Conservation (phyloP, 2,797 vertebrate genomes). For the Lutjanus argentimaculatus region DNA sequence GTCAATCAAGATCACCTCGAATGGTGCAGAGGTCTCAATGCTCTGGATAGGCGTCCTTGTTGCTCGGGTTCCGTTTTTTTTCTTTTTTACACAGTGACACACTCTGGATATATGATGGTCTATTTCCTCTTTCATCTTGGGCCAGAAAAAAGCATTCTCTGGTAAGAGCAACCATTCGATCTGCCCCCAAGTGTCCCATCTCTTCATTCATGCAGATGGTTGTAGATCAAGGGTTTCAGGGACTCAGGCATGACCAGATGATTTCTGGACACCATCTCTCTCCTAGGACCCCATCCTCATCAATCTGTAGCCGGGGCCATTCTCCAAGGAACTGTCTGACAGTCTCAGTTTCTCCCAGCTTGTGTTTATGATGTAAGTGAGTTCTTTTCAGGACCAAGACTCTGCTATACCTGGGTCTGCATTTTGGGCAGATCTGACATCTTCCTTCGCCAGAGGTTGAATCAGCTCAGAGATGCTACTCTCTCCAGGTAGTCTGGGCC, state of each 20-base stretch:
- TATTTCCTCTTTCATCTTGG: background rate
- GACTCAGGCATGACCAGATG: constrained; percentile 23
- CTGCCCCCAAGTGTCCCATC: constrained; percentile 31
- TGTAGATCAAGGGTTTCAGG: constrained; percentile 11
- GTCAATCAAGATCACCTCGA: background rate
- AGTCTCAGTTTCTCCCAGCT: background rate
- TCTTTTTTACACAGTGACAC: background rate
- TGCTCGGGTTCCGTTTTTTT: background rate
- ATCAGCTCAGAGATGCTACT: background rate
- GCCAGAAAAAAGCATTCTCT: background rate
- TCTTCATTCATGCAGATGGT: constrained; percentile 13
- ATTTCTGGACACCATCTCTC: background rate
- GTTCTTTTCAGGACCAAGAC: background rate
- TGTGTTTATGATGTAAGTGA: background rate
- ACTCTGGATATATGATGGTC: background rate
- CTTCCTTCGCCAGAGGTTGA: background rate
- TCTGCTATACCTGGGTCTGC: constrained; percentile 1
- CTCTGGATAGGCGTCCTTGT: background rate
- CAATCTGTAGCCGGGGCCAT: constrained; percentile 19
- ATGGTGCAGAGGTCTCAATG: background rate
- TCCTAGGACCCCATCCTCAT: constrained; percentile 13
- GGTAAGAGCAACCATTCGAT: background rate
- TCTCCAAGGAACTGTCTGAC: constrained; percentile 3
- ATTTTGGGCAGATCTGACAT: constrained; percentile 10
- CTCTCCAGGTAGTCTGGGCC: background rate